A percentile compares a stretch with the other conserved stretches of the same genome.
Conservation (phyloP, 2,797 vertebrate species). For the Anguilla pacifica region DNA sequence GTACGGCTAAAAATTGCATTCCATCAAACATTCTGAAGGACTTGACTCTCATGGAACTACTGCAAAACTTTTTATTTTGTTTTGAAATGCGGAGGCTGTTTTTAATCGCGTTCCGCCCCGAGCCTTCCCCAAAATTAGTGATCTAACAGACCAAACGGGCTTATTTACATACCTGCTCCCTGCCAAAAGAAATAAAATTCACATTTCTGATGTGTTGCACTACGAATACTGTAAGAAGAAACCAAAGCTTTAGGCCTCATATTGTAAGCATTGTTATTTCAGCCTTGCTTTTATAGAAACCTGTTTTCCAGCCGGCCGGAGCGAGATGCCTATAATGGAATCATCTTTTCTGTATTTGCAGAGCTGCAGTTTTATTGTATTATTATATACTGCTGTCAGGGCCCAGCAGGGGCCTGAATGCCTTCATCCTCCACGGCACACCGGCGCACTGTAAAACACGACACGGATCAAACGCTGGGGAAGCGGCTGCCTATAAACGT, state of each 20-base stretch:
- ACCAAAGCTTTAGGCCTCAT: constrained; percentile 10
- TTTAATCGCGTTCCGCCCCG: background rate
- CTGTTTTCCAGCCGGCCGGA: background rate
- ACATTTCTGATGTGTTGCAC: background rate
- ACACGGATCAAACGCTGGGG: background rate
- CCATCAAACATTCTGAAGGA: background rate
- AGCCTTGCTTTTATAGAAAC: constrained; percentile 8
- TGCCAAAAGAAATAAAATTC: constrained; percentile 2
- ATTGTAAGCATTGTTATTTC: constrained; percentile 4
- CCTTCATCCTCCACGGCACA: background rate
- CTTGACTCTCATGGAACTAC: background rate
- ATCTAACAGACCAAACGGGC: background rate
- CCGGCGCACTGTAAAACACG: background rate
- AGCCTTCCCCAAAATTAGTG: constrained; percentile 13
- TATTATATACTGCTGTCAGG: background rate
- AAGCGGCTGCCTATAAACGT: background rate
- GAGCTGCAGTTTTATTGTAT: background rate
- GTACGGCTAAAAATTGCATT: background rate
- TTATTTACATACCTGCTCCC: constrained; percentile 15
- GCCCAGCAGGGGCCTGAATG: background rate
- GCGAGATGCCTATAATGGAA: background rate
- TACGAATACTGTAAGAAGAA: background rate
- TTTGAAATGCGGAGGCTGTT: background rate
- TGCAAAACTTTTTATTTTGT: background rate
- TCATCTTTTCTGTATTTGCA: constrained; percentile 2